Percentiles rank a stretch among this genome's conserved stretches.
These are phyloP conservation scores for Caenorhabditis uteleia DNA, from an alignment of 2,888 invertebrate species.

Conservation along the genomic window DNA sequence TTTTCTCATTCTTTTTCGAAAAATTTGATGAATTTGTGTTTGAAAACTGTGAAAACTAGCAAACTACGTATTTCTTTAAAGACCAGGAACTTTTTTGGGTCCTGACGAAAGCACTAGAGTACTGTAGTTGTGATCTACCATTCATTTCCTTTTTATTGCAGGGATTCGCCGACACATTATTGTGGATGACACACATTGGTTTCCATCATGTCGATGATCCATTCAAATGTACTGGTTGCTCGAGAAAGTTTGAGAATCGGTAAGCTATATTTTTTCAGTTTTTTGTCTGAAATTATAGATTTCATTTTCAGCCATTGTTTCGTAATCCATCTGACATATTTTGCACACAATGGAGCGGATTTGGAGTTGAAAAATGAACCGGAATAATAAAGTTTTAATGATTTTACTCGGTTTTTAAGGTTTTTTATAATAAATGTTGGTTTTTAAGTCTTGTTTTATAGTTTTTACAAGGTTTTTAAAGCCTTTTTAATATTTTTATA, in stretches of 20 bases:
- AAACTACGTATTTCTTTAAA: no score
- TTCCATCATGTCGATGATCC: constrained; percentile 20
- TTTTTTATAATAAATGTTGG: background rate
- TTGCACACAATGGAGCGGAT: constrained; percentile 10
- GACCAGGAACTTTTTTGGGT: no score
- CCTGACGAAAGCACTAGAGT: no score
- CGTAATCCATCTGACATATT: constrained; percentile 24
- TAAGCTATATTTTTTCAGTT: background rate
- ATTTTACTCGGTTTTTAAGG: background rate
- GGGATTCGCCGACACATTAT: constrained; percentile 23
- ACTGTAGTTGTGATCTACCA: no score
- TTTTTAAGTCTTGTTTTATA: background rate
- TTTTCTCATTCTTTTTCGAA: no score
- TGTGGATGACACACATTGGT: constrained; percentile 29
- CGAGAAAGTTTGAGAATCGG: constrained; percentile 25
- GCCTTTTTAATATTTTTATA: background rate
- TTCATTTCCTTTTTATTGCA: constrained; percentile 2
- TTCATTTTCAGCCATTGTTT: constrained; percentile 22
- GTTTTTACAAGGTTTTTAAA: background rate
- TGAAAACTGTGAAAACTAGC: no score
- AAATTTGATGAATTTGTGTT: no score
- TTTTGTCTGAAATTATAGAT: background rate
- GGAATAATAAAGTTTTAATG: background rate
- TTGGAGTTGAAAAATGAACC: background rate
- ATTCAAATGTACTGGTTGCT: constrained; percentile 22